Evolutionary conservation across 2,113 vertebrate genomes (phyloP), one percentile per base, ranked within the genome.

Genomic region (Colinus virginianus): DNA sequence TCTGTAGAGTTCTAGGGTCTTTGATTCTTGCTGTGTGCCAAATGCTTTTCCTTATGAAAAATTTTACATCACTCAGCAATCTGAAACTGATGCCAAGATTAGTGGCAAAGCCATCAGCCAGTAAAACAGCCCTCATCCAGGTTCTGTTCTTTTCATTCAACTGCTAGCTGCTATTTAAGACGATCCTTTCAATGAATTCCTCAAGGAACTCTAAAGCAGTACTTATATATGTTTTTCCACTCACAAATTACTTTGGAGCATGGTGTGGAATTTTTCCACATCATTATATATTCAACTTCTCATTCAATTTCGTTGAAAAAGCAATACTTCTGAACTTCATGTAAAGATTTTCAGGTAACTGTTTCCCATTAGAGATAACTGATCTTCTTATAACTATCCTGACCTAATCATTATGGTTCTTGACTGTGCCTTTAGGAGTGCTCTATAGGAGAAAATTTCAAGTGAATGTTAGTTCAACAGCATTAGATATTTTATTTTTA

Each of bases 271-370:
- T 61, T 75, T 67, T 91, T 53, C 12, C n/a, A 15, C n/a, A 58
- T 72, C 0, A 4, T 30, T 72, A 2, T 32, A 34, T 36, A 22
- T 70, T 86, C 56, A 72, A 17, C 7, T 76, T 95, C 82, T 81
- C 77, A 56, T 79, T 95, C 40, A 13, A 13, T 86, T 96, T 94
- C 6, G 93, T 77, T 94, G 34, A 78, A 78, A 66, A 90, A 89
- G 11, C 42, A 71, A 28, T 72, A 72, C 17, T 83, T 85, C 42
- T 69, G 49, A 84, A n/a, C 7, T 63, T 86, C 62, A 34, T 21
- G 7, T 75, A 46, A 61, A 72, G 38, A 68, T 85, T 80, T 89
- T 53, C 14, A 70, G 43, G 62, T 72, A 91, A 92, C n/a, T 61
- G 19, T 83, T 94, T 90, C 61, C 56, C 48, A 20, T 72, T 62